Base-by-base conservation (phyloP, 2,888 invertebrate genomes). In the Tiphia femorata region DNA sequence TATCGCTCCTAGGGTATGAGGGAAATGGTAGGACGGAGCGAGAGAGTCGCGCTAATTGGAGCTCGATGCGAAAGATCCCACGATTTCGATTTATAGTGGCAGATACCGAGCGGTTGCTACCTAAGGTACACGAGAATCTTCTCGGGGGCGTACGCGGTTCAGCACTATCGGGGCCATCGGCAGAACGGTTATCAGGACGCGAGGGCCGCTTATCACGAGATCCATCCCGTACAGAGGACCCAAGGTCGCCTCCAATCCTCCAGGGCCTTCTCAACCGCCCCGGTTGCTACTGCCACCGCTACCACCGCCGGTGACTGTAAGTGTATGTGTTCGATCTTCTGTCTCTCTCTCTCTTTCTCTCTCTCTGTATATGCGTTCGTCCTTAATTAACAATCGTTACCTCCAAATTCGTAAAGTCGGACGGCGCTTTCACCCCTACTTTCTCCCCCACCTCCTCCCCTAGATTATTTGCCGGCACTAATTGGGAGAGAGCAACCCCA, bases 31-130 rank as follows among this genome's bases (percentile, higher is more conserved):
- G 8, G 10, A 7, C 12, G 17, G 10, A 12, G 6, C 21, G 20
- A 42, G 29, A 30, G 14, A 19, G 14, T 8, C 12, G 12, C 8
- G 8, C 33, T 3, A 33, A 7, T n/a, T 14, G 33, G 12, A 14
- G 12, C 5, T 14, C 33, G 33, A 33, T n/a, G 12, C 16, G 16
- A 35, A 8, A 17, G 41, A 30, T 8, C 2, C 3, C 5, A 3
- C 33, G 10, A 67, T 67, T 60, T 64, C 44, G 59, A 61, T 70
- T 65, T 70, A n/a, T 70, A 79, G 78, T 77, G 76, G 74, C 75
- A 78, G 70, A 79, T 80, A 65, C 81, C 81, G 29, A 75, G 71
- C 59, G 81, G 81, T 47, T 81, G 81, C 48, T 80, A 79, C 60
- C 75, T 79, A 63, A 71, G 78, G 51, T 80, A 81, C 62, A 79